Base-by-base conservation (phyloP, 2,888 invertebrate species). In the Mesorhabditis sp. region DNA sequence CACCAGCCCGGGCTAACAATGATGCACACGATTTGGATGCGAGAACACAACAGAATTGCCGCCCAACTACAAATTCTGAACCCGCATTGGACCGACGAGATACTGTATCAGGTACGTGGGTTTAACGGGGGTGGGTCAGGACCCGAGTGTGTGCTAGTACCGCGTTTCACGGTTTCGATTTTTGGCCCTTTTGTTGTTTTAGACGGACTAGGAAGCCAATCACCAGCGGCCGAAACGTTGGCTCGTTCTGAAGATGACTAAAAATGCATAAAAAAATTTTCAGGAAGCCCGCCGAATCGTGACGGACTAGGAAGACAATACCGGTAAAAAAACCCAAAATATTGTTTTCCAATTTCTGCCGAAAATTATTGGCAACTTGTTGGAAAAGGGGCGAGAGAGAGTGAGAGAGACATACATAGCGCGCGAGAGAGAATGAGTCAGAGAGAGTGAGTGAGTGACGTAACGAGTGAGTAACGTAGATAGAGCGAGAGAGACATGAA, bases 311-410 rank as follows among this genome's bases (percentile, higher is more conserved):
- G n/a, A n/a, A n/a, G n/a, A n/a, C n/a, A n/a, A n/a, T n/a, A n/a
- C n/a, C n/a, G n/a, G n/a, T n/a, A n/a, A n/a, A n/a, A n/a, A n/a
- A n/a, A n/a, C n/a, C n/a, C 89, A 88, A 75, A 86, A 87, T 71
- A 86, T 88, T 45, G 82, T 86, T 2, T 88, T 86, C 78, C 87
- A 88, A 74, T 88, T 85, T 74, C 87, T 97, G 67, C 96, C 96
- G 0, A 90, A 95, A 71, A 89, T 97, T 65, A 89, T 93, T 92
- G 92, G 93, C 92, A 81, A 73, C 65, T 75, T 82, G 58, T 64
- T 95, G 72, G 92, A 92, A 82, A 88, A 93, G 4, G 28, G 2
- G 28, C 28, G 28, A 28, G 28, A 28, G 28, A 28, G 28, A 28
- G 28, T 1, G 28, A 28, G 28, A 28, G 28, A 28, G 28, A 28